These are phyloP conservation scores for Cephus pulcher DNA, from an alignment of 2,888 invertebrate species.

Conservation along the genomic window DNA sequence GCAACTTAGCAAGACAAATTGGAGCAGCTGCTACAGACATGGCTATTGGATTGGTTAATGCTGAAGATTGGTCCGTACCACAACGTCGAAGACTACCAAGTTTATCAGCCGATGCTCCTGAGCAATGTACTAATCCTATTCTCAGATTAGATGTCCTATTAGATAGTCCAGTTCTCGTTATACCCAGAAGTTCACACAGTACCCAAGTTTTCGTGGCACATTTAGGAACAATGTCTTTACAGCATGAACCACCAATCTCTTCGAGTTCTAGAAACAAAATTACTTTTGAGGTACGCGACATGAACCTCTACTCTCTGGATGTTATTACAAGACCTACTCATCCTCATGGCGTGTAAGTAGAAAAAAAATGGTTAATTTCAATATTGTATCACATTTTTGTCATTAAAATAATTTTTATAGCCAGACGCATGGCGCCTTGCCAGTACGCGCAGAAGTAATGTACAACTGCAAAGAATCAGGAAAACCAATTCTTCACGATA, in stretches of 20 bases:
- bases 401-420: conserved; percentile 13
- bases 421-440: conserved; percentile 57
- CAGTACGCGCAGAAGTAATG: conserved; percentile 75
- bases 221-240: conserved; percentile 85
- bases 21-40: conserved; percentile 93
- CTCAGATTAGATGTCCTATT: conserved; percentile 81
- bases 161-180: conserved; percentile 91
- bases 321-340: conserved; percentile 51
- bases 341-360: conserved; percentile 42
- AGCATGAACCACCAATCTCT: conserved; percentile 56
- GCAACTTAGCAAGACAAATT: conserved; percentile 86
- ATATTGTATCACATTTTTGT: conserved; percentile 12
- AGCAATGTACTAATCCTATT: conserved; percentile 38
- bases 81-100: conserved; percentile 68
- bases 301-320: conserved; percentile 87
- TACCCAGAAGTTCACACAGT: conserved; percentile 84
- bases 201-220: conserved; percentile 90
- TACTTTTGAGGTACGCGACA: conserved; percentile 80
- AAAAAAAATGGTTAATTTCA: conserved; percentile 60
- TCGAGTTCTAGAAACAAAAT: conserved; percentile 52
- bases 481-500: conserved; percentile 91
- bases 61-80: conserved; percentile 69
- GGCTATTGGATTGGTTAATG: conserved; percentile 88
- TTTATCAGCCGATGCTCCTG: conserved; percentile 66
- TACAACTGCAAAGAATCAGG: conserved; percentile 81